Base-by-base conservation (phyloP, 2,797 vertebrate genomes). In the Lepilemur ruficaudatus region DNA sequence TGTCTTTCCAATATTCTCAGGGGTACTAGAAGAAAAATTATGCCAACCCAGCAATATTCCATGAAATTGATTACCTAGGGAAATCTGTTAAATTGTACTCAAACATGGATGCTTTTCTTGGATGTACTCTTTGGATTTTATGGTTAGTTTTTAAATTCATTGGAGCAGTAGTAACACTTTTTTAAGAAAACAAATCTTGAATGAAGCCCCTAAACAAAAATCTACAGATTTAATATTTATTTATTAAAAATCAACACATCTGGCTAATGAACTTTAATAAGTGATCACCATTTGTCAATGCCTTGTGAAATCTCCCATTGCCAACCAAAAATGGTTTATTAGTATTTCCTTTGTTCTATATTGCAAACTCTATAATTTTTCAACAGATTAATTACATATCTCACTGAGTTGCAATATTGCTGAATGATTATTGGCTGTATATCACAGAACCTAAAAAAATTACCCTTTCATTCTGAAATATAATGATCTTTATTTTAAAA, bases 81-180 rank as follows among this genome's bases (percentile, higher is more conserved):
- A 92, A 97, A 94, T 93, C 55, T 67, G 35, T 52, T 95, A 92
- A 81, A 93, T 79, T 85, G 30, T 59, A 12, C 32, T 85, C 35
- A 25, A 59, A 75, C 32, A 35, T n/a, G 59, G 52, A 91, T n/a
- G 20, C 10, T 96, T 91, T 92, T 52, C 32, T 52, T 93, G 6
- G 18, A 69, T 6, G 76, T 90, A 81, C 13, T 92, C 22, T 61
- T 83, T 52, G n/a, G 23, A 63, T 65, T 91, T 88, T 94, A 63
- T 2, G 28, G 35, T 84, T 90, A 84, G 7, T 73, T 96, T 87
- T 57, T 88, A 92, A 87, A 81, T 50, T 84, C 43, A 25, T 59
- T 95, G 28, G 14, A 89, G 43, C 30, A 75, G 57, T 61, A 70
- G 6, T 57, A 69, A 89, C 4, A 30, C 5, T 11, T 89, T 69